Base-by-base conservation (phyloP, 2,113 vertebrate genomes). In the Origma solitaria region DNA sequence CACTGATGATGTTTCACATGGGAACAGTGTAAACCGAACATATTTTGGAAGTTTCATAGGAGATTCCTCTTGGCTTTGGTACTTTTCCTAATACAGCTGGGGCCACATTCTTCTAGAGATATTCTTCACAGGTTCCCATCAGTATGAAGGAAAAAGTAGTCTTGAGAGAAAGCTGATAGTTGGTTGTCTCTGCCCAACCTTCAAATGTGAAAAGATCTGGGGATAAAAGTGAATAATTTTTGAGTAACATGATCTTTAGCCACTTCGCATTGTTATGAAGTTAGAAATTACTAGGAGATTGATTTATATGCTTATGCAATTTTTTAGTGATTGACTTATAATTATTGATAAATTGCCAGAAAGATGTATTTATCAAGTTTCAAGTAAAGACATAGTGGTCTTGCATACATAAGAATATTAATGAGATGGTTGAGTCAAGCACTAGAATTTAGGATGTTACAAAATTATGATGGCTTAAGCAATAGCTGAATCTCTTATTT, bases 301-400 rank as follows among this genome's bases (percentile, higher is more conserved):
- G 25, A 8, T 91, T 50, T 38, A 18, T 58, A 7, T 9, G 11
- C 31, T 27, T 30, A 4, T 13, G 16, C 33, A 0, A 30, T 38
- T 61, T 22, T 37, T 13, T 3, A 0, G 24, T 15, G 8, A 51
- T 51, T 38, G 21, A 13, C 30, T 54, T 54, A 1, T 0, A 31
- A 20, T 68, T 45, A 33, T 37, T 66, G 42, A 38, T 71, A 72
- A 77, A 51, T 51, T 81, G 27, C 8, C 22, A 87, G 27, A 57
- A 50, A 50, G 45, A 15, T 3, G 1, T 61, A 14, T 68, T 81
- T 91, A 24, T 61, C 10, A 38, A 66, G 6, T 38, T 64, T 64
- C 20, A 47, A 71, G 27, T 42, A 87, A 71, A 49, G 13, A 3
- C 8, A 6, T 30, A 16, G 30, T 42, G 15, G 9, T 61, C 3